Evolutionary conservation across 1,140 invertebrate genomes (phyloP), one percentile per base, ranked within the genome.

Genomic region (Pseudomyrmex pallidus): DNA sequence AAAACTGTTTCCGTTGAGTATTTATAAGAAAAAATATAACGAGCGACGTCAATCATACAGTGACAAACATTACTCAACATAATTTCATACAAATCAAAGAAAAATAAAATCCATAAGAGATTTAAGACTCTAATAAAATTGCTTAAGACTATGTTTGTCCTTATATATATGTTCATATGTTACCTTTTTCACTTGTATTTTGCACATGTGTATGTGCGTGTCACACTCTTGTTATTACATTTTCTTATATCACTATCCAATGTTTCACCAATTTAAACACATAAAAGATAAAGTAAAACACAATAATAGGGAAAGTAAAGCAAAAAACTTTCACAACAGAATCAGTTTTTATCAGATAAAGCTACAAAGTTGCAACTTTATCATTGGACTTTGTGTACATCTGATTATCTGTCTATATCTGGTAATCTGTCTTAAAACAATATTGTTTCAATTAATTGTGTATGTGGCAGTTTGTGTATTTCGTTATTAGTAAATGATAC

Each of bases 51-150:
- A 80, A 70, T 70, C 15, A 17, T 54, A 20, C 25, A 59, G 12
- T 22, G 8, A 56, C 50, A 54, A 68, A 70, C 74, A 59, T 80
- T 80, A 35, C 44, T 50, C 66, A 80, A 70, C 17, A 59, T 70
- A 17, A 68, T 70, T 59, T 8, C 35, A 59, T 22, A 56, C 5
- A 9, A 70, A 70, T 25, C 15, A 61, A 72, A 50, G 17, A 35
- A 12, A 56, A 13, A 48, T 67, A 67, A 4, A 35, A 7, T 44
- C n/a, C 0, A 74, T 12, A 76, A 20, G 3, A 22, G 15, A 68
- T 25, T 56, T 59, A 15, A 78, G 9, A 5, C 2, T 9, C 1
- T 52, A 35, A 44, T 22, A 25, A 10, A n/a, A 12, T 78, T 68
- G 76, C 15, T 25, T 17, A 25, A 78, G 13, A 1, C n/a, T 64